A percentile compares a stretch with the other conserved stretches of the same genome.
Conservation (phyloP, 1,140 invertebrate species). For the Brachionus koreanus region DNA sequence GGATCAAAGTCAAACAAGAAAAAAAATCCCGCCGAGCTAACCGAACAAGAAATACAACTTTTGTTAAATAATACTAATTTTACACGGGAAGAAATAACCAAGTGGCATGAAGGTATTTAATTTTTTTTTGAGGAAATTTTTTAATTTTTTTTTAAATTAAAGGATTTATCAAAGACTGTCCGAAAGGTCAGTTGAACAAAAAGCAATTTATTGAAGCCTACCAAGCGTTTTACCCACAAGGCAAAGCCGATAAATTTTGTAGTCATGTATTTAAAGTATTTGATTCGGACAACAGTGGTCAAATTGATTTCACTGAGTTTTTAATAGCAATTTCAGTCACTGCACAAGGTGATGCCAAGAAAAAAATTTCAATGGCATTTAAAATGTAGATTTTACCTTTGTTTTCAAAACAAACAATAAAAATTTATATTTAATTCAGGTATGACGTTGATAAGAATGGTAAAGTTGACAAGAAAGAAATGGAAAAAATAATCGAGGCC, state of each 20-base stretch:
- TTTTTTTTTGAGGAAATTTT: neutral
- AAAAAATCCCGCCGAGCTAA: constrained; percentile 29
- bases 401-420: neutral
- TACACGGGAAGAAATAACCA: constrained; percentile 56
- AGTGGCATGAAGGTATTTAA: constrained; percentile 56
- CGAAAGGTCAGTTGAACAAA: constrained; percentile 44
- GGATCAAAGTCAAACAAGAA: constrained; percentile 20
- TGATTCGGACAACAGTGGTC: constrained; percentile 32
- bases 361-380: constrained; percentile 34
- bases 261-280: constrained; percentile 41
- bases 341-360: constrained; percentile 13
- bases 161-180: constrained; percentile 43
- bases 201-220: constrained; percentile 43
- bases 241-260: constrained; percentile 40
- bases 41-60: constrained; percentile 55
- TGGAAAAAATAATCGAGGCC: constrained; percentile 43
- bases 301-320: constrained; percentile 43
- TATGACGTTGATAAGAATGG: constrained; percentile 43
- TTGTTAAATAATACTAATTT: constrained; percentile 58
- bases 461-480: constrained; percentile 43
- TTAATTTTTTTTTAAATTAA: neutral
- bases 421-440: neutral
- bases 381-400: neutral
- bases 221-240: constrained; percentile 25
- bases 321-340: constrained; percentile 39